phyloP scores from a whole-genome alignment of 1,140 invertebrate genomes.

The Sycophila sp. region DNA sequence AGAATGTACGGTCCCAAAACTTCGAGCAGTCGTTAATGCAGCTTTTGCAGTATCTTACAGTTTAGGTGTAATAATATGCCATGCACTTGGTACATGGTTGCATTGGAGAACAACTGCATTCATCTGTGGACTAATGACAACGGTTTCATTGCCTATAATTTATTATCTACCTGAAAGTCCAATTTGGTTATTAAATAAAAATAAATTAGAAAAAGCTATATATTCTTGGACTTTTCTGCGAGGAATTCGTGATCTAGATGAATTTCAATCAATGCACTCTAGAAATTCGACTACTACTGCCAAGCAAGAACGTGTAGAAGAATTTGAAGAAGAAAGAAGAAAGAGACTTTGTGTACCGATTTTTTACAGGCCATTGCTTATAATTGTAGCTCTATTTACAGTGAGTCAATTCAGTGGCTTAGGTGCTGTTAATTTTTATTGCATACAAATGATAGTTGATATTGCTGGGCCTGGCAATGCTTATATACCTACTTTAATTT shows the following conservation, averaged over 20 bases:
- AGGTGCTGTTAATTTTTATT: slow-evolving; percentile 80
- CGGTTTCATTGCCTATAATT: slow-evolving; percentile 63
- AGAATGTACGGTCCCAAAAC: slow-evolving; percentile 69
- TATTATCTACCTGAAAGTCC: slow-evolving; percentile 77
- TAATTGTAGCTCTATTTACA: slow-evolving; percentile 71
- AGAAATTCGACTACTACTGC: background rate
- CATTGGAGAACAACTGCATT: slow-evolving; percentile 70
- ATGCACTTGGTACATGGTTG: slow-evolving; percentile 71
- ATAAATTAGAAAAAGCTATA: slow-evolving; percentile 64
- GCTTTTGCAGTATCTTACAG: slow-evolving; percentile 68
- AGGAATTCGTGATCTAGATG: slow-evolving; percentile 39
- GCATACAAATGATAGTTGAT: slow-evolving; percentile 72
- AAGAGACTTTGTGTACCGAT: slow-evolving; percentile 28
- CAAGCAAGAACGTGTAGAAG: background rate
- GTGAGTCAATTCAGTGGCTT: slow-evolving; percentile 73
- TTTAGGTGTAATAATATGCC: slow-evolving; percentile 67
- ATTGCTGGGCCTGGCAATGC: slow-evolving; percentile 68
- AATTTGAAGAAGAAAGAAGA: slow-evolving; percentile 21
- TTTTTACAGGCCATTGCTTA: slow-evolving; percentile 70
- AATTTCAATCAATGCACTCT: slow-evolving; percentile 38
- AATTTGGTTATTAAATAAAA: slow-evolving; percentile 72
- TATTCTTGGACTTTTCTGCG: slow-evolving; percentile 58
- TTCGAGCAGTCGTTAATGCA: slow-evolving; percentile 70
- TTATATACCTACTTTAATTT: slow-evolving; percentile 71
- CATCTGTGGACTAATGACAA: slow-evolving; percentile 66